These are phyloP conservation scores for Zygogramma bicolorata DNA, from an alignment of 2,888 invertebrate genomes.

Conservation along the genomic window DNA sequence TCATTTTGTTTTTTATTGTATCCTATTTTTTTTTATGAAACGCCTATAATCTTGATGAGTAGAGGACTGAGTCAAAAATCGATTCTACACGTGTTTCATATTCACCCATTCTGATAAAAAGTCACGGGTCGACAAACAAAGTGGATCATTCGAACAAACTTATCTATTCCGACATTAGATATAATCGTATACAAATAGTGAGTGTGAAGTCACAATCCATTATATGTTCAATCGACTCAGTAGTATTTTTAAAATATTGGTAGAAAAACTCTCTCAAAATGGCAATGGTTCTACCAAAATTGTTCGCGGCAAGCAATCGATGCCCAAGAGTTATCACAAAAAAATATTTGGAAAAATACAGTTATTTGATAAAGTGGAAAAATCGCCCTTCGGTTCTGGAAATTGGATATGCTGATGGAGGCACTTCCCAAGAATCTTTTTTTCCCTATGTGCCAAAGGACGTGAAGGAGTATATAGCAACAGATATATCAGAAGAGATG, in stretches of 20 bases:
- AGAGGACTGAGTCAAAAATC: too few relatives aligned
- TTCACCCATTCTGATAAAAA: too few relatives aligned
- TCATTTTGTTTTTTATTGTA: too few relatives aligned
- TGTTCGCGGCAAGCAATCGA: background rate
- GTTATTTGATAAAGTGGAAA: constrained; percentile 4
- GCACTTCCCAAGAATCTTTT: constrained; percentile 71
- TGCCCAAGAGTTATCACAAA: background rate
- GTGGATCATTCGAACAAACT: too few relatives aligned
- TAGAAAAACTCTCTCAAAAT: background rate
- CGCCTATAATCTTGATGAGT: too few relatives aligned
- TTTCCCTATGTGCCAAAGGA: constrained; percentile 70
- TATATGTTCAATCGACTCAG: too few relatives aligned
- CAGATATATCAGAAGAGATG: constrained; percentile 80
- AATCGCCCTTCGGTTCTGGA: constrained; percentile 62
- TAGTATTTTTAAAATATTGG: background rate
- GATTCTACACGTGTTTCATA: too few relatives aligned
- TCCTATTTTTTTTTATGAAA: too few relatives aligned
- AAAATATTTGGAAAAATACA: background rate
- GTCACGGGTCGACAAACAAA: too few relatives aligned
- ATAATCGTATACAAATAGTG: too few relatives aligned
- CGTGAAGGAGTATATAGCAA: constrained; percentile 71
- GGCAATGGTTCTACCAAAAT: background rate
- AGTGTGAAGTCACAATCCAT: too few relatives aligned
- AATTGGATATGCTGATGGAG: constrained; percentile 78
- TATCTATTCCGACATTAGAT: too few relatives aligned